phyloP scores from a whole-genome alignment of 2,888 invertebrate species.

The Mesorhabditis sp. region DNA sequence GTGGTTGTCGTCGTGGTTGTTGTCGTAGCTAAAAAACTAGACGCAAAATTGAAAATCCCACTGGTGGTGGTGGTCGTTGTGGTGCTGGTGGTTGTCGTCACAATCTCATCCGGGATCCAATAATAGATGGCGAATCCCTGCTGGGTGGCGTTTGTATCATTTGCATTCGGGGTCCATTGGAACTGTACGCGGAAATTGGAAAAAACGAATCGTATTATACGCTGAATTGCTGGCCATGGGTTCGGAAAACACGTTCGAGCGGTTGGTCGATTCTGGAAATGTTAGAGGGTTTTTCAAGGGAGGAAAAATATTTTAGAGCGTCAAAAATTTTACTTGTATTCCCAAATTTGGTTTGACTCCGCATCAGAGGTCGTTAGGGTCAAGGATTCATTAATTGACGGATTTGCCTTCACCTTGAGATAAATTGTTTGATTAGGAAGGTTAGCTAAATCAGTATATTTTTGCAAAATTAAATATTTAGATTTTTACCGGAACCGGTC shows the following conservation, averaged over 20 bases:
- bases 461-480: neutral
- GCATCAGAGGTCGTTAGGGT: neutral
- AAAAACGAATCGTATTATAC: neutral
- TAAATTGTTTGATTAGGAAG: neutral
- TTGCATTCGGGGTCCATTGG: neutral
- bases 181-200: constrained; percentile 3
- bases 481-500: neutral
- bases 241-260: neutral
- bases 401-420: neutral
- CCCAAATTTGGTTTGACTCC: neutral
- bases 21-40: neutral
- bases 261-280: neutral
- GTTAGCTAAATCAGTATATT: neutral
- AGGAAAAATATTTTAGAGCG: neutral
- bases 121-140: neutral
- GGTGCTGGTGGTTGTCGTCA: neutral
- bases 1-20: too few relatives aligned
- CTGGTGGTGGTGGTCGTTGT: neutral
- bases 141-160: neutral
- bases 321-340: neutral
- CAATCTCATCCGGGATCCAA: neutral
- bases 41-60: neutral
- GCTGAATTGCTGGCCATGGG: neutral
- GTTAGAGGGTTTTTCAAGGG: neutral
- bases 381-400: constrained; percentile 1